Evolutionary conservation across 2,888 invertebrate species (phyloP).

Genomic region (Rhingia campestris): DNA sequence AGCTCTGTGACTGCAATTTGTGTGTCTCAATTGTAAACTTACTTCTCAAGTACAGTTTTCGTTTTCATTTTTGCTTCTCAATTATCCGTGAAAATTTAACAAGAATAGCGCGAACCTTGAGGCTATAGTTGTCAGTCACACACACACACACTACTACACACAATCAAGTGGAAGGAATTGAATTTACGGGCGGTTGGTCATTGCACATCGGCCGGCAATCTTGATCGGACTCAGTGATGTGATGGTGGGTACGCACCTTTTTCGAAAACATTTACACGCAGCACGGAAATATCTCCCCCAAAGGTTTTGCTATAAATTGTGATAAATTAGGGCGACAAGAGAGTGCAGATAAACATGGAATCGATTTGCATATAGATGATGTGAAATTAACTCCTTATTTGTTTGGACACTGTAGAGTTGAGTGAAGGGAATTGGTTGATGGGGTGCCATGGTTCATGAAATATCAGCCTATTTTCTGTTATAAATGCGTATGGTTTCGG

Average conservation of each 20-base stretch:
- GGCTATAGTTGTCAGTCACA: not conserved
- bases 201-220: slow-evolving; percentile 42
- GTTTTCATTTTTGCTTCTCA: slow-evolving; percentile 51
- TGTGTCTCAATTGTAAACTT: slow-evolving; percentile 34
- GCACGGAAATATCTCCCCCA: not conserved
- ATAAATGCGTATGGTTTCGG: no score
- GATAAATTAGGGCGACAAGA: slow-evolving; percentile 8
- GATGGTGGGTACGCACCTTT: slow-evolving; percentile 56
- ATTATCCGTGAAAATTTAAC: slow-evolving; percentile 72
- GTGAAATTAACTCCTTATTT: slow-evolving; percentile 22
- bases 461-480: no score
- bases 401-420: not conserved
- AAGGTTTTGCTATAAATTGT: slow-evolving; percentile 13
- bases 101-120: slow-evolving; percentile 48
- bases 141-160: not conserved
- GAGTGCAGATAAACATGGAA: slow-evolving; percentile 1
- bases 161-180: slow-evolving; percentile 32
- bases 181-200: slow-evolving; percentile 60
- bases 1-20: slow-evolving; percentile 61
- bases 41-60: not conserved
- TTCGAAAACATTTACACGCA: slow-evolving; percentile 13
- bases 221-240: slow-evolving; percentile 59
- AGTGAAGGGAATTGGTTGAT: not conserved
- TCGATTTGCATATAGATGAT: slow-evolving; percentile 31
- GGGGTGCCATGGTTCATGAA: no score